Percentiles rank a stretch among this genome's conserved stretches.
phyloP scores from a whole-genome alignment of 2,888 invertebrate species.

The Cheilosia pagana region DNA sequence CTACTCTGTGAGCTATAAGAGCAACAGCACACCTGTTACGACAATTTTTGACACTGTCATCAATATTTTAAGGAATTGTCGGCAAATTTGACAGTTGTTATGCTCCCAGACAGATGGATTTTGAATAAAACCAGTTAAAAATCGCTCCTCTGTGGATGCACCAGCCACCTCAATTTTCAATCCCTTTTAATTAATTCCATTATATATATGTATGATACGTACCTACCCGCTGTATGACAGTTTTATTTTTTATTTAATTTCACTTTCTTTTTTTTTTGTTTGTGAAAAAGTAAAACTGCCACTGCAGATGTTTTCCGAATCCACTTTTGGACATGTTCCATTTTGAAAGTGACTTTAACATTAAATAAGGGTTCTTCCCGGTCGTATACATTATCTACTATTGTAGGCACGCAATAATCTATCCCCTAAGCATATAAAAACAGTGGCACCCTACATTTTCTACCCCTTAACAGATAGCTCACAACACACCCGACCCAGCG shows the following conservation, averaged over 20 bases:
- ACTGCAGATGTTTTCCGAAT: slow-evolving; percentile 70
- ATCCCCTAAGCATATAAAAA: slow-evolving; percentile 57
- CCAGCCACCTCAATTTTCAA: slow-evolving; percentile 39
- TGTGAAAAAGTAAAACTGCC: slow-evolving; percentile 23
- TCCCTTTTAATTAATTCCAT: slow-evolving; percentile 73
- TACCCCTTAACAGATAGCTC: slow-evolving; percentile 37
- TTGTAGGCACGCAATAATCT: slow-evolving; percentile 65
- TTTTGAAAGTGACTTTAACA: slow-evolving; percentile 71
- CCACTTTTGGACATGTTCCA: slow-evolving; percentile 71
- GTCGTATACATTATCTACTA: slow-evolving; percentile 10
- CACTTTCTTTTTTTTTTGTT: slow-evolving; percentile 29
- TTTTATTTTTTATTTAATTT: slow-evolving; percentile 5
- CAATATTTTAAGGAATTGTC: too few species aligned
- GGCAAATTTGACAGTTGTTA: too few species aligned
- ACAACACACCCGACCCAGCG: slow-evolving; percentile 11
- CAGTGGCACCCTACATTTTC: slow-evolving; percentile 69
- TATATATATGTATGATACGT: slow-evolving; percentile 32
- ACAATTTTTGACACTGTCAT: too few species aligned
- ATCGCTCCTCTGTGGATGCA: neutral
- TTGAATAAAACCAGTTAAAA: neutral
- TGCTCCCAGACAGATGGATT: neutral
- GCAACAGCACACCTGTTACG: too few species aligned
- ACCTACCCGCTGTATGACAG: slow-evolving; percentile 18
- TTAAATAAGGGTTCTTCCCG: slow-evolving; percentile 55
- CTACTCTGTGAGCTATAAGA: too few species aligned